Percentiles rank a stretch among this genome's conserved stretches.
These are phyloP conservation scores for Mycogona germanica DNA, from an alignment of 2,888 invertebrate genomes.

Conservation along the genomic window DNA sequence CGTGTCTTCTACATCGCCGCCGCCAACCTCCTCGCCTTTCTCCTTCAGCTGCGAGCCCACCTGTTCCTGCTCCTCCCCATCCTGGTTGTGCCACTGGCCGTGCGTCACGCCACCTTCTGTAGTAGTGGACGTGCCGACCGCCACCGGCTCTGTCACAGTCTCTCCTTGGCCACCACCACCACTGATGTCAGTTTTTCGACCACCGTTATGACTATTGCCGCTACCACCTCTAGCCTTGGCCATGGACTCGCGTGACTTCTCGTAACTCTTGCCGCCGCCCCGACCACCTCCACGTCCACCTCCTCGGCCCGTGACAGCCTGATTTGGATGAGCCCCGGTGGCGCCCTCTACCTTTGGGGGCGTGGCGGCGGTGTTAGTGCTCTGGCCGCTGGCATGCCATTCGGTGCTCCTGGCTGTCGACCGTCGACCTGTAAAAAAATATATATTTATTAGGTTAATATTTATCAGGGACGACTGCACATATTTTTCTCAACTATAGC, in stretches of 20 bases:
- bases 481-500: too few species aligned
- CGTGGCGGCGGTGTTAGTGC: neutral
- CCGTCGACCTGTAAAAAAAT: too few species aligned
- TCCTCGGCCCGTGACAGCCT: neutral
- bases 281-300: neutral
- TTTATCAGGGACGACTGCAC: too few species aligned
- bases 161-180: neutral
- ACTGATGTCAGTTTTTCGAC: neutral
- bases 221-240: neutral
- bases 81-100: neutral
- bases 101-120: neutral
- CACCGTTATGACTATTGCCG: neutral
- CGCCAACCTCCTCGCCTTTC: neutral
- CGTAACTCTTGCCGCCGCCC: constrained; percentile 14
- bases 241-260: constrained; percentile 8
- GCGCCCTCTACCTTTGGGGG: too few species aligned
- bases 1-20: neutral
- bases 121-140: neutral
- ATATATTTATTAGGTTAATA: too few species aligned
- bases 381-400: neutral
- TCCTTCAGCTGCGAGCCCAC: neutral
- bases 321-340: neutral
- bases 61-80: neutral
- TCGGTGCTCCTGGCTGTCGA: neutral
- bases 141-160: neutral